These are phyloP conservation scores for Brienomyrus brachyistius DNA, from an alignment of 2,113 vertebrate genomes.

Conservation along the genomic window DNA sequence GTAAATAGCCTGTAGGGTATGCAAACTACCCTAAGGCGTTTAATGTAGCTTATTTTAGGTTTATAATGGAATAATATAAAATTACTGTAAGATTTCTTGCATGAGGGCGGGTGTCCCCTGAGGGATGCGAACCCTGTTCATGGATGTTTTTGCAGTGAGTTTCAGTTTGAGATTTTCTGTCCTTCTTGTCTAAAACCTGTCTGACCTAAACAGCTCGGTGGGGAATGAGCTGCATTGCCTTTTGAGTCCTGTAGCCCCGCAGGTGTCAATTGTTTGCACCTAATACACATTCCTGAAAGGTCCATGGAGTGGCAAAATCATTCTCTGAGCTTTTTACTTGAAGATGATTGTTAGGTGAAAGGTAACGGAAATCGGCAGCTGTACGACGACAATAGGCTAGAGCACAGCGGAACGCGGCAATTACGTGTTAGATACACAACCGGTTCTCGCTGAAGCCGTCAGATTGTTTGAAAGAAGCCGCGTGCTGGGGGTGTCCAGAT, in stretches of 20 bases:
- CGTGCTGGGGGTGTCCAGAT: background rate
- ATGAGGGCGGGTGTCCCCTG: background rate
- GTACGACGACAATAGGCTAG: background rate
- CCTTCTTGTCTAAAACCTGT: background rate
- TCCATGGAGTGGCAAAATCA: background rate
- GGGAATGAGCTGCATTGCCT: background rate
- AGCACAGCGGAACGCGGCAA: no score
- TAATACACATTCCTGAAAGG: background rate
- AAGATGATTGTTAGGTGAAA: background rate
- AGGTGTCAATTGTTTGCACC: background rate
- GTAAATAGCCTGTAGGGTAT: background rate
- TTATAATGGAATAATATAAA: background rate
- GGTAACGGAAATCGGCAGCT: background rate
- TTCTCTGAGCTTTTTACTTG: background rate
- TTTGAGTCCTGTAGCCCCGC: background rate
- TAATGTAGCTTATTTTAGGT: background rate
- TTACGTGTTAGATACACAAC: background rate
- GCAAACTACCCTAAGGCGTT: background rate
- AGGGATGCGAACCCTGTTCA: background rate
- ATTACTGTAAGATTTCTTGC: background rate
- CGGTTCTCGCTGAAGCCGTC: background rate
- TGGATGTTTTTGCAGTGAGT: background rate
- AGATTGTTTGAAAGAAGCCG: background rate
- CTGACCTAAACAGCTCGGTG: background rate
- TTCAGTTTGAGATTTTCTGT: background rate